Base-by-base conservation (phyloP, 2,797 vertebrate genomes). In the Catostomus latipinnis region DNA sequence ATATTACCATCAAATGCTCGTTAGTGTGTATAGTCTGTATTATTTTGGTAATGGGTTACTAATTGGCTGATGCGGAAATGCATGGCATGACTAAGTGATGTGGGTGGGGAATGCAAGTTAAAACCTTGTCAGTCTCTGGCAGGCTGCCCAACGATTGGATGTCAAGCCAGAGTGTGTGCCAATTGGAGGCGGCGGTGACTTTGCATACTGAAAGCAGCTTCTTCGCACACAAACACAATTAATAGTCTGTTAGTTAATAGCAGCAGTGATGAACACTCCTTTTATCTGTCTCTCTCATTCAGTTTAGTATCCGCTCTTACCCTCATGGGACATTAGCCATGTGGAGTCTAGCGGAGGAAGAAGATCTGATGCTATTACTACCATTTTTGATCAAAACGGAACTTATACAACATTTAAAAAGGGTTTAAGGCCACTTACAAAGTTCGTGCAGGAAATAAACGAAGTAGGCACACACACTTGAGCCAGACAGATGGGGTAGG, bases 31-130 rank as follows among this genome's bases (percentile, higher is more conserved):
- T 45, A 22, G 58, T 71, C 57, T 73, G 82, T 68, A 48, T 80
- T 65, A 80, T 62, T 18, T 9, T 66, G 66, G 58, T 77, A 81
- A 84, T 74, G 76, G 71, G 57, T 34, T 53, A 46, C 56, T 86
- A 86, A 86, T 82, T 86, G 82, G 68, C 69, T 69, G 65, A 22
- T 67, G 84, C n/a, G 68, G 75, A 80, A 77, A 77, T n/a, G 13
- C 50, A 0, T 14, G 18, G 16, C 34, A 71, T 72, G 77, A 81
- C 60, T 80, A 80, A 86, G 71, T 77, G 71, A 84, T 71, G 76
- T 80, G 77, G 76, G 80, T 22, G 83, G 69, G 72, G 12, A 71
- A 8, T 10, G 6, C 2, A 57, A 34, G 73, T 52, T 68, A 76
- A 54, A 71, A 14, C 57, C 73, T 61, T 57, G 63, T 70, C 60